Evolutionary conservation across 1,140 invertebrate genomes (phyloP).

Genomic region (Proctacanthus coquilletti): DNA sequence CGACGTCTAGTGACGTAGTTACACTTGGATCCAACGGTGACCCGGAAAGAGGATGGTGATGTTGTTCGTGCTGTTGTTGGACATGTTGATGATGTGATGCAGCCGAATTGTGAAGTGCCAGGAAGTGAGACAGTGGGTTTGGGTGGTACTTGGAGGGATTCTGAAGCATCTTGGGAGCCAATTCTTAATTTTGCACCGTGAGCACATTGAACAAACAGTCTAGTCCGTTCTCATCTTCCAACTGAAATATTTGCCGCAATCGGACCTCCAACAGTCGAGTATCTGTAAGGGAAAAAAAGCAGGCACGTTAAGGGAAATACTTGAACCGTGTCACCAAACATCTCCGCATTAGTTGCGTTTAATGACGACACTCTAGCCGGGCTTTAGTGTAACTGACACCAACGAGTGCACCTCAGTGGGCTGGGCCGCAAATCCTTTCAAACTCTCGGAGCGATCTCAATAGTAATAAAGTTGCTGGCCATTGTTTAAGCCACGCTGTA

Average conservation of each 20-base stretch:
- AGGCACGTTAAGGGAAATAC: conserved; percentile 4
- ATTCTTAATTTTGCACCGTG: too few relatives aligned
- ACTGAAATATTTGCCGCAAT: conserved; percentile 1
- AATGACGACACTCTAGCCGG: too few relatives aligned
- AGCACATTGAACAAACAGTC: too few relatives aligned
- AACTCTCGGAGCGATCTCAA: too few relatives aligned
- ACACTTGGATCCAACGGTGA: too few relatives aligned
- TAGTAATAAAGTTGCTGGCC: too few relatives aligned
- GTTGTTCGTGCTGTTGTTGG: conserved; percentile 6
- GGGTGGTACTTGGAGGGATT: conserved; percentile 31
- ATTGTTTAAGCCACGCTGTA: too few relatives aligned
- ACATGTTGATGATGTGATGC: conserved; percentile 10
- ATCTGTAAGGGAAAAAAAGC: not conserved
- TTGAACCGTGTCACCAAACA: conserved; percentile 4
- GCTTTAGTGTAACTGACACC: too few relatives aligned
- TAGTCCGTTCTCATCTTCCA: too few relatives aligned
- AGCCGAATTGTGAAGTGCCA: conserved; percentile 28
- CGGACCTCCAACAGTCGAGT: not conserved
- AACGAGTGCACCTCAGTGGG: too few relatives aligned
- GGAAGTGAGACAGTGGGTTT: conserved; percentile 29
- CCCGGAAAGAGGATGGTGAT: conserved; percentile 3
- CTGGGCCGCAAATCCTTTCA: too few relatives aligned
- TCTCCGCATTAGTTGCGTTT: conserved; percentile 5
- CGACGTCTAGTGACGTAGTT: conserved; percentile 28
- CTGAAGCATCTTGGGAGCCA: conserved; percentile 25